Percentiles rank a stretch among this genome's conserved stretches.
phyloP scores from a whole-genome alignment of 2,888 invertebrate species.

The Vesta saturnalis region DNA sequence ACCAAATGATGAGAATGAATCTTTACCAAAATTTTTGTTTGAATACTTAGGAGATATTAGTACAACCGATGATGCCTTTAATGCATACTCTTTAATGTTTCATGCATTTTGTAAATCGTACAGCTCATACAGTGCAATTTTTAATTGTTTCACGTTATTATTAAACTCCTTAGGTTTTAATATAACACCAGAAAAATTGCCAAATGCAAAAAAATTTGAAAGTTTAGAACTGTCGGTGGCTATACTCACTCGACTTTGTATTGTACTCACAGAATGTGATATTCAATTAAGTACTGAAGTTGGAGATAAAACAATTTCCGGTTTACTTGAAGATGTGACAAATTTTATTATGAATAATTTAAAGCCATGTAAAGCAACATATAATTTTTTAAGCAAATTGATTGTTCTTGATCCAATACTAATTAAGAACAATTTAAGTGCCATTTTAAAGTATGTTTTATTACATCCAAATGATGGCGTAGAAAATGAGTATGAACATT shows the following conservation, averaged over 20 bases:
- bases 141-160: slow-evolving; percentile 50
- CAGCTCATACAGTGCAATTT: slow-evolving; percentile 46
- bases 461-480: slow-evolving; percentile 43
- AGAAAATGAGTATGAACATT: slow-evolving; percentile 47
- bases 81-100: slow-evolving; percentile 50
- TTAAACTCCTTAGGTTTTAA: slow-evolving; percentile 52
- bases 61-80: slow-evolving; percentile 32
- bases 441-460: slow-evolving; percentile 52
- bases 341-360: neutral
- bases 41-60: slow-evolving; percentile 41
- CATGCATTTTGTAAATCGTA: slow-evolving; percentile 48
- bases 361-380: neutral
- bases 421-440: slow-evolving; percentile 50
- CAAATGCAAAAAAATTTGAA: too few relatives aligned
- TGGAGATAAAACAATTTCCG: slow-evolving; percentile 45
- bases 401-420: slow-evolving; percentile 56
- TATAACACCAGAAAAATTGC: too few relatives aligned
- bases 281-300: slow-evolving; percentile 45
- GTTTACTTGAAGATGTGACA: slow-evolving; percentile 9
- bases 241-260: slow-evolving; percentile 44
- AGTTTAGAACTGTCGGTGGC: too few relatives aligned
- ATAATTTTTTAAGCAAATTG: slow-evolving; percentile 50
- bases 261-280: slow-evolving; percentile 35
- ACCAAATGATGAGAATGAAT: slow-evolving; percentile 34
- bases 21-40: slow-evolving; percentile 45